Conservation (phyloP, 2,888 invertebrate species). For the Drosophila atroscutellata region DNA sequence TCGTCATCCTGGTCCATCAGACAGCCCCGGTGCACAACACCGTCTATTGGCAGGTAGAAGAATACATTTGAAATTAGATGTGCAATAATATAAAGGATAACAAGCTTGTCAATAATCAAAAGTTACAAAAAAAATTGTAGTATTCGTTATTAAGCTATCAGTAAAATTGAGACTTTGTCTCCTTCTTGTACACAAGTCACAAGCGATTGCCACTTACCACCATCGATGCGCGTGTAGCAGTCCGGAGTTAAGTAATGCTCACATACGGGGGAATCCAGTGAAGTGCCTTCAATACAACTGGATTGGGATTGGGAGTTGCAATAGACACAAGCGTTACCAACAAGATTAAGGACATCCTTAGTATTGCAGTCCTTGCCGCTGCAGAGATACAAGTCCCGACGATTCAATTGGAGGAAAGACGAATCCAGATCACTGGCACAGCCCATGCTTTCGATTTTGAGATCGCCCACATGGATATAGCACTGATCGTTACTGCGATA, state of each 20-base stretch:
- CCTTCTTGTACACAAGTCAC: too few species aligned
- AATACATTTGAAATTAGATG: neutral
- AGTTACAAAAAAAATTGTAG: neutral
- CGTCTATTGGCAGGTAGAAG: constrained; percentile 49
- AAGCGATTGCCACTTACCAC: constrained; percentile 49
- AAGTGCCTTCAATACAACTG: constrained; percentile 51
- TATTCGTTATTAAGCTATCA: neutral
- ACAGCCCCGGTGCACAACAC: constrained; percentile 75
- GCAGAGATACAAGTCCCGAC: constrained; percentile 74
- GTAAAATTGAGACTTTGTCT: neutral
- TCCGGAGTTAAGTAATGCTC: constrained; percentile 58
- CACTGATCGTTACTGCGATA: constrained; percentile 75
- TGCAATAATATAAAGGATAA: neutral
- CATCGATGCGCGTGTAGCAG: constrained; percentile 61
- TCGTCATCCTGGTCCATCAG: constrained; percentile 60
- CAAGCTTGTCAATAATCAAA: neutral
- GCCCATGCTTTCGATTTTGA: constrained; percentile 69
- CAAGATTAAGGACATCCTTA: constrained; percentile 49
- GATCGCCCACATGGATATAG: constrained; percentile 72
- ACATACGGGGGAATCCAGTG: constrained; percentile 26
- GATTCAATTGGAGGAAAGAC: constrained; percentile 42
- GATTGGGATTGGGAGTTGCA: constrained; percentile 65
- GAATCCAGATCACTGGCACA: constrained; percentile 73
- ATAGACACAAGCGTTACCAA: constrained; percentile 42
- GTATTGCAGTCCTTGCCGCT: constrained; percentile 73